Evolutionary conservation across 2,113 vertebrate genomes (phyloP).

Genomic region (Trichechus manatus): DNA sequence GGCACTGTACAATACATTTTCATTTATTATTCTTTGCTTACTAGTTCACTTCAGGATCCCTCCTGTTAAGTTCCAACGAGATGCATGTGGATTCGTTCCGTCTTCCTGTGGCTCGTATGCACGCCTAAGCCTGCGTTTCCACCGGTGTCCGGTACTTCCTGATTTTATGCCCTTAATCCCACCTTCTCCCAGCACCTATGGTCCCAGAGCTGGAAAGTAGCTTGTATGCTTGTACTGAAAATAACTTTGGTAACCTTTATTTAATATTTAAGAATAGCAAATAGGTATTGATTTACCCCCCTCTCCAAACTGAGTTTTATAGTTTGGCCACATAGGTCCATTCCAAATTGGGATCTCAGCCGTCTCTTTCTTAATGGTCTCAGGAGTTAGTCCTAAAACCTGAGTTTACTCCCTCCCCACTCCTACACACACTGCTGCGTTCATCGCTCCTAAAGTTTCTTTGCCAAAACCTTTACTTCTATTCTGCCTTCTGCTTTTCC

Average conservation of each 20-base stretch:
- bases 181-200: neutral
- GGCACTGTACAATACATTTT: neutral
- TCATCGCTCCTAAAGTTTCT: neutral
- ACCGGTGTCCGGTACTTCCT: neutral
- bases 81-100: neutral
- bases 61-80: neutral
- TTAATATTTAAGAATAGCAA: conserved; percentile 32
- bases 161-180: neutral
- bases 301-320: neutral
- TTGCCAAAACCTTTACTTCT: conserved; percentile 19
- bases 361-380: conserved; percentile 1
- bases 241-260: neutral
- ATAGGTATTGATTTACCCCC: neutral
- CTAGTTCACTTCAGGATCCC: neutral
- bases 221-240: neutral
- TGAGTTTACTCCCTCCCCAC: neutral
- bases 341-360: neutral
- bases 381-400: conserved; percentile 6
- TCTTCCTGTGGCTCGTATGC: neutral
- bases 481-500: neutral
- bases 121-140: neutral
- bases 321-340: neutral
- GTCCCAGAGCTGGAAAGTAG: neutral
- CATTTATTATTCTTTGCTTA: neutral
- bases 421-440: neutral